Evolutionary conservation across 1,140 invertebrate genomes (phyloP), one percentile per base, ranked within the genome.

Genomic region (Monochamus saltuarius): DNA sequence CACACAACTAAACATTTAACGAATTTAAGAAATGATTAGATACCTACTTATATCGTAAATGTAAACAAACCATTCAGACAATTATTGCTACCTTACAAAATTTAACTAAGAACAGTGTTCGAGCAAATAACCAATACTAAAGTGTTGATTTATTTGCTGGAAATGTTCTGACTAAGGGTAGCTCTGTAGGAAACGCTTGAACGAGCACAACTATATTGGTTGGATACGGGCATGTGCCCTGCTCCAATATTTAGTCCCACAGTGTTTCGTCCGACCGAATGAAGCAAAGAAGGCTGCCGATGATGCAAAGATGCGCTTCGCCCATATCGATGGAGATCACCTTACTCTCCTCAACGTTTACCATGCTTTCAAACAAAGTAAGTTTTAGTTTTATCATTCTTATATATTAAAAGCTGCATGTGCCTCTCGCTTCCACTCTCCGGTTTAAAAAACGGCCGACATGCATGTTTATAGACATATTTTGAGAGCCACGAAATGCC

Each of bases 301-400:
- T 78, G 97, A 99, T 78, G 92, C 97, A 62, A 99, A 99, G 84
- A 96, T 97, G 90, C 84, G 96, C 56, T 99, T 99, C 80, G 97
- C 97, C 0, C 98, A 99, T 81, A 97, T 99, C 69, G 97, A 99
- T 80, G 98, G 98, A 17, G 98, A 99, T 81, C 98, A 99, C 78
- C 83, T 99, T 79, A 88, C 97, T 63, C 80, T 99, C 75, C 81
- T 98, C 70, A 89, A 99, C 82, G 88, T 99, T 67, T 91, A 99
- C 75, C 97, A 99, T 76, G 97, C 97, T 22, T 99, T 99, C 75
- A 99, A 99, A 82, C 97, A 99, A 82, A 98, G 95, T 98, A 78
- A 92, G 93, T 90, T 40, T 34, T 22, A 46, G 14, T 29, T 3
- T 3, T 6, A 29, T 3, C 22, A 29, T 3, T 29, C 6, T 29